A percentile compares a stretch with the other conserved stretches of the same genome.
These are phyloP conservation scores for Pseudomyrmex concolor DNA, from an alignment of 1,140 invertebrate genomes.

Conservation along the genomic window DNA sequence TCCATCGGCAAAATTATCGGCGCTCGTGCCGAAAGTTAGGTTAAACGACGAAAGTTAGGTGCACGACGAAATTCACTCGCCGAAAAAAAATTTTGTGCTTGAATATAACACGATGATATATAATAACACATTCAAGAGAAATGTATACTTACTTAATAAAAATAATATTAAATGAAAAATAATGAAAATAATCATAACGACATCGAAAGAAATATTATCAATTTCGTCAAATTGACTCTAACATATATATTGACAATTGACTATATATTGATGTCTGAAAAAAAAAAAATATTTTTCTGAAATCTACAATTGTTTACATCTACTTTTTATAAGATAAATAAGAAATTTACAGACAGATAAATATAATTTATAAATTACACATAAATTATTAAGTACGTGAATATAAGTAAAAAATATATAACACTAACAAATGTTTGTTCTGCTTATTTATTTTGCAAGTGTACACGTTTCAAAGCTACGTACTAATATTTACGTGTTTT, in stretches of 20 bases:
- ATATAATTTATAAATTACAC: background rate
- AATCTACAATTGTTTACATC: too few species aligned
- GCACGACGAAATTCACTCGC: too few species aligned
- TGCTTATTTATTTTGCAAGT: conserved; percentile 3
- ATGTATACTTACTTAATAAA: background rate
- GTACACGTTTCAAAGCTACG: background rate
- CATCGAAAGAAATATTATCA: background rate
- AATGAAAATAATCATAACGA: background rate
- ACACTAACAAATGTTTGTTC: background rate
- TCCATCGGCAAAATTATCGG: background rate
- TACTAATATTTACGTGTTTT: background rate
- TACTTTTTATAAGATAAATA: background rate
- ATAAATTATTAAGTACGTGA: too few species aligned
- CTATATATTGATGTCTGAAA: background rate
- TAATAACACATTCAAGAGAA: too few species aligned
- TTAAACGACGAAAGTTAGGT: conserved; percentile 25
- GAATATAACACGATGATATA: too few species aligned
- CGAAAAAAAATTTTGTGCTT: too few species aligned
- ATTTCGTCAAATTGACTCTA: background rate
- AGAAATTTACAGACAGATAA: background rate
- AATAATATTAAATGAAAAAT: background rate
- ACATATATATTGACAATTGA: too few species aligned
- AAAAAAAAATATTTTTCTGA: background rate
- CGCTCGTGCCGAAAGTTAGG: conserved; percentile 19
- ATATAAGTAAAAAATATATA: background rate